Conservation (phyloP, 2,888 invertebrate genomes). For the Caenorhabditis virilis region DNA sequence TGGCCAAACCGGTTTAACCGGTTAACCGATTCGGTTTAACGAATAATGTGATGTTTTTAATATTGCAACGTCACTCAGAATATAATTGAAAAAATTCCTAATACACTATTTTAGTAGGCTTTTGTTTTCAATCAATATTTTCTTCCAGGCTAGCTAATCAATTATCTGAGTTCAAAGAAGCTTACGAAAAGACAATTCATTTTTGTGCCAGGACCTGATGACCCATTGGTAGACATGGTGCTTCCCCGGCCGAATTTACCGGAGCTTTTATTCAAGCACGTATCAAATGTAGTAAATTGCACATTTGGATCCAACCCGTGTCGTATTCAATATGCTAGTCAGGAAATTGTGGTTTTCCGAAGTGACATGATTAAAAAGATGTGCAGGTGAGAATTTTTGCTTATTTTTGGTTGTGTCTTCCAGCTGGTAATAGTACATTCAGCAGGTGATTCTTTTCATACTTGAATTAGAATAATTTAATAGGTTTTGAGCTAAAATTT, state of each 20-base stretch:
- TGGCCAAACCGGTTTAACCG: too few relatives aligned
- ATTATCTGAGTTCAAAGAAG: slow-evolving; percentile 77
- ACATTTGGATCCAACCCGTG: slow-evolving; percentile 90
- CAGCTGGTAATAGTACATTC: too few relatives aligned
- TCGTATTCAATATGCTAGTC: slow-evolving; percentile 90
- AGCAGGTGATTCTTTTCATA: too few relatives aligned
- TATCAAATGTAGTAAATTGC: slow-evolving; percentile 74
- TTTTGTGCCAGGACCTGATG: slow-evolving; percentile 81
- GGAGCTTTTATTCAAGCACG: slow-evolving; percentile 72
- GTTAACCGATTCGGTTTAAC: too few relatives aligned
- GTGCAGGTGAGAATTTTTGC: slow-evolving; percentile 73
- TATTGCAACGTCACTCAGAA: too few relatives aligned
- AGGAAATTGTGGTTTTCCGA: slow-evolving; percentile 76
- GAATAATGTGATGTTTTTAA: too few relatives aligned
- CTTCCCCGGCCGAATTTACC: slow-evolving; percentile 52
- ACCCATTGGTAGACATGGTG: slow-evolving; percentile 68
- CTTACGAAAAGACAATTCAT: slow-evolving; percentile 82
- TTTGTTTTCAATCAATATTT: not conserved
- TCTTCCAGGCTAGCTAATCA: slow-evolving; percentile 76
- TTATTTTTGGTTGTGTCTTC: slow-evolving; percentile 1
- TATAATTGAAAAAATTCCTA: too few relatives aligned
- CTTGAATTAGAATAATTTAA: too few relatives aligned
- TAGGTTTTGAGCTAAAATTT: too few relatives aligned
- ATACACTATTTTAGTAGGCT: too few relatives aligned
- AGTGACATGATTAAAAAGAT: slow-evolving; percentile 90